Evolutionary conservation across 2,797 vertebrate species (phyloP).

Genomic region (Coluber constrictor): DNA sequence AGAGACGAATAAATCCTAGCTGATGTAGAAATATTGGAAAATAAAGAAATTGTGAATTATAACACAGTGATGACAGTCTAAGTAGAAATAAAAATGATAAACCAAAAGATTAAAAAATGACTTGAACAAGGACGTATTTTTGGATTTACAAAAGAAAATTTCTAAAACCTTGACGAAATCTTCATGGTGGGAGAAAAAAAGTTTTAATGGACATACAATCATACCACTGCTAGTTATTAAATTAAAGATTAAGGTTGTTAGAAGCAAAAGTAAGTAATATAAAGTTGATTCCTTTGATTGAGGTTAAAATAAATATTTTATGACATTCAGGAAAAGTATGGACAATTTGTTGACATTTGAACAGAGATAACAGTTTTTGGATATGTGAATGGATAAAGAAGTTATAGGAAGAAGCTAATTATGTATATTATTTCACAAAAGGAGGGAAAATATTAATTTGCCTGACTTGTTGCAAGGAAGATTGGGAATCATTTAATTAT

Average conservation of each 20-base stretch:
- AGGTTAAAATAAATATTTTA: neutral
- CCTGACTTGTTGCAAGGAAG: neutral
- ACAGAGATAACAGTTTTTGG: neutral
- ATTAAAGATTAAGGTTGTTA: neutral
- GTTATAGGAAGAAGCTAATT: neutral
- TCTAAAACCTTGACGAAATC: neutral
- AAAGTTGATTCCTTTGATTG: neutral
- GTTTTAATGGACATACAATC: neutral
- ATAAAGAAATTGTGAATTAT: neutral
- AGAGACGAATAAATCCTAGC: neutral
- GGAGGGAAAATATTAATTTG: neutral
- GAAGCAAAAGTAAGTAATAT: neutral
- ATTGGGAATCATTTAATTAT: neutral
- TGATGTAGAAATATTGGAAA: neutral
- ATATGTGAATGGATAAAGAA: neutral
- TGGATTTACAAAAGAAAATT: neutral
- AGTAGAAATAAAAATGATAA: neutral
- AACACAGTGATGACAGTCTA: neutral
- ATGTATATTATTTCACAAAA: neutral
- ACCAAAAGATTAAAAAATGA: neutral
- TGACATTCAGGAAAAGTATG: neutral
- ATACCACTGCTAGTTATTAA: neutral
- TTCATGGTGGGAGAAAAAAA: neutral
- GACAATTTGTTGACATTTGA: neutral
- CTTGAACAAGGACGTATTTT: neutral